Evolutionary conservation across 2,113 vertebrate genomes (phyloP).

Genomic region (Petrocephalus microphthalmus): DNA sequence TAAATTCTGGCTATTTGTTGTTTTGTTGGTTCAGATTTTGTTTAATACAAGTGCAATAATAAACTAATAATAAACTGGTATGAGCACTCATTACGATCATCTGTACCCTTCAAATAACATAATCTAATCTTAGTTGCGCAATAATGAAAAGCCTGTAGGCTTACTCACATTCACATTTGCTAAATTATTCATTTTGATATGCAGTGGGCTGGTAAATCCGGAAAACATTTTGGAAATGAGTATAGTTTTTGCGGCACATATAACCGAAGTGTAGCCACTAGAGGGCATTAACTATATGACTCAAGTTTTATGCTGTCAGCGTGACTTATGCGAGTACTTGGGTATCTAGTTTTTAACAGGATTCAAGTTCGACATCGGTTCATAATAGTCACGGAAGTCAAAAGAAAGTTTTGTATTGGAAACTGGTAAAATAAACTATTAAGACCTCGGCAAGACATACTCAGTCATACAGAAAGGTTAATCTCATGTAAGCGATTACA

Average conservation of each 20-base stretch:
- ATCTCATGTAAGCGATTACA: not conserved
- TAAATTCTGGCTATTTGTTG: not conserved
- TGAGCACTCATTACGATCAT: not conserved
- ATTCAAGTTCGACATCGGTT: not conserved
- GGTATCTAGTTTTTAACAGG: not conserved
- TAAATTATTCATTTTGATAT: not conserved
- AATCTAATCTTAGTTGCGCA: not conserved
- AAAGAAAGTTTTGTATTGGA: not conserved
- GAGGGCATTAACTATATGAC: not conserved
- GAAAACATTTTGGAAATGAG: not conserved
- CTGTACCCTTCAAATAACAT: not conserved
- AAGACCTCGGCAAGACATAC: not conserved
- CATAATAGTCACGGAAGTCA: not conserved
- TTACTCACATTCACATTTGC: not conserved
- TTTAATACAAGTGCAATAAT: not conserved
- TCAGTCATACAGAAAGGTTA: not conserved
- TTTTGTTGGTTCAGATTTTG: not conserved
- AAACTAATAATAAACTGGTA: not conserved
- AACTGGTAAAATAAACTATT: not conserved
- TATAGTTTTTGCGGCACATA: not conserved
- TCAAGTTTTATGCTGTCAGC: not conserved
- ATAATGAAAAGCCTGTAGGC: not conserved
- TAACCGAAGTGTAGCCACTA: not conserved
- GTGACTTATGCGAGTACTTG: not conserved
- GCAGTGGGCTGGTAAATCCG: not conserved